These are phyloP conservation scores for Drosophila aff. DNA, from an alignment of 1,140 invertebrate species.

Conservation along the genomic window DNA sequence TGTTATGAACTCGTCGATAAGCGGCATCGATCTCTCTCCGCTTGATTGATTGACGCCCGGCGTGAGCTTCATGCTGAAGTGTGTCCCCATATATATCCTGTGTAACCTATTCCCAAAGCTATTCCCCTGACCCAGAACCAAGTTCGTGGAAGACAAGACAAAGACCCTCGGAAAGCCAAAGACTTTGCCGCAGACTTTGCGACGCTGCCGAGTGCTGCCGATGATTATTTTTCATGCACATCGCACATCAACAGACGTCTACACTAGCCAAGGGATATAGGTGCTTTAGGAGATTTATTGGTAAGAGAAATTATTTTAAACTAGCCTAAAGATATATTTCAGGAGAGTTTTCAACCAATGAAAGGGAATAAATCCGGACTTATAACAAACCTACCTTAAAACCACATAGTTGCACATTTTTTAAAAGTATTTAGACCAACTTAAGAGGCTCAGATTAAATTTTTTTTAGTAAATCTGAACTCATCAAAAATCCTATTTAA, in stretches of 20 bases:
- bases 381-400: no score
- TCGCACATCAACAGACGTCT: constrained; percentile 57
- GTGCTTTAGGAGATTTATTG: background rate
- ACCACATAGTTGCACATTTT: background rate
- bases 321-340: no score
- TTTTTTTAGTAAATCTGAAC: background rate
- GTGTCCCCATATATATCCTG: constrained; percentile 11
- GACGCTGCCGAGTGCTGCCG: constrained; percentile 61
- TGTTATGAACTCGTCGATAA: constrained; percentile 77
- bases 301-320: background rate
- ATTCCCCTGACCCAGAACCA: constrained; percentile 12
- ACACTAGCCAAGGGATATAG: constrained; percentile 5
- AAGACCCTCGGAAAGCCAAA: constrained; percentile 30
- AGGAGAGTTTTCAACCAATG: no score
- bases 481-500: no score
- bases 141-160: constrained; percentile 3
- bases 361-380: fast-evolving
- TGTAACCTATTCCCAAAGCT: constrained; percentile 3
- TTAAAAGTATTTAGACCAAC: fast-evolving
- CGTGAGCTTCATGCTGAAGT: constrained; percentile 68
- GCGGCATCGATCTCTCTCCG: constrained; percentile 41
- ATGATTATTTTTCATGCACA: constrained; percentile 78
- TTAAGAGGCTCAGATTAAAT: fast-evolving
- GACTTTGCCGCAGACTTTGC: constrained; percentile 71
- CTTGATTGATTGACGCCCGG: constrained; percentile 74